These are phyloP conservation scores for Falco berigora DNA, from an alignment of 2,797 vertebrate species.

Conservation along the genomic window DNA sequence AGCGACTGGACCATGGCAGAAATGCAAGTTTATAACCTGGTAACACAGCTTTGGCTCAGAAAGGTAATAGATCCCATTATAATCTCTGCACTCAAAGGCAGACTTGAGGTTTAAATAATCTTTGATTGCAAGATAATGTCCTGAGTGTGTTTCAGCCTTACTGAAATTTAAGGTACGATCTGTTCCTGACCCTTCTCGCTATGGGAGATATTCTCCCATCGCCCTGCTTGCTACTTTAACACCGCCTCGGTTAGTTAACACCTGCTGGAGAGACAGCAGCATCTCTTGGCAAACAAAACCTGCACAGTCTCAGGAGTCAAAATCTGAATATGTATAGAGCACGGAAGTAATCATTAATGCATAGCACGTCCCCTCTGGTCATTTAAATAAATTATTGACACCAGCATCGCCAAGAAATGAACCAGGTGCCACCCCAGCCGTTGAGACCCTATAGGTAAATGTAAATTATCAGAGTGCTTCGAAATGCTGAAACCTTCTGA, in stretches of 20 bases:
- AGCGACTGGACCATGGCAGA: neutral
- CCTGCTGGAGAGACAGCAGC: neutral
- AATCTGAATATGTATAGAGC: constrained; percentile 18
- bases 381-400: constrained; percentile 40
- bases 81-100: neutral
- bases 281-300: neutral
- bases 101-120: neutral
- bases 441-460: neutral
- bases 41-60: neutral
- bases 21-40: neutral
- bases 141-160: neutral
- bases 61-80: neutral
- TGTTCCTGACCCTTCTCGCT: neutral
- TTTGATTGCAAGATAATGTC: neutral
- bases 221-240: neutral
- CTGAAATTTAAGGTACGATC: neutral
- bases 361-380: neutral
- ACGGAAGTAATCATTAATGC: neutral
- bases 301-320: constrained; percentile 2
- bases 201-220: neutral
- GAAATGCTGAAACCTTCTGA: neutral
- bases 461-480: neutral
- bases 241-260: neutral
- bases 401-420: neutral
- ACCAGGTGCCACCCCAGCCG: neutral